A percentile compares a stretch with the other conserved stretches of the same genome.
Conservation (phyloP, 2,888 invertebrate species). For the Hecatera dysodea region DNA sequence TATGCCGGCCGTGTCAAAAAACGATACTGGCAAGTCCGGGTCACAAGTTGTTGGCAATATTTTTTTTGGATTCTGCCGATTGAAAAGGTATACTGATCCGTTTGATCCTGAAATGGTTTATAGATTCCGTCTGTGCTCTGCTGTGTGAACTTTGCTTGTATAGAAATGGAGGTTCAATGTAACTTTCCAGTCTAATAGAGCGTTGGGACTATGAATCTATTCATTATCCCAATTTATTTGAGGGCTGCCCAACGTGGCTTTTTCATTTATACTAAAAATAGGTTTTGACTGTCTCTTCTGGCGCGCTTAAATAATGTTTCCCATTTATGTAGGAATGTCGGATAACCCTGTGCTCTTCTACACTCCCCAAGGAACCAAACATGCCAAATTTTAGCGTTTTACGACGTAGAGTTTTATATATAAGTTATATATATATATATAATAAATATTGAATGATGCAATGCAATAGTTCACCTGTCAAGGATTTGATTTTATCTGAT, state of each 20-base stretch:
- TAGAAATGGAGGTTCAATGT: not conserved
- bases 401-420: too few relatives aligned
- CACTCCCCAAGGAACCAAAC: too few relatives aligned
- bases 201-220: not conserved
- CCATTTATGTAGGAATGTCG: too few relatives aligned
- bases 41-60: constrained; percentile 28
- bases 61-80: constrained; percentile 20
- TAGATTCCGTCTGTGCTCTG: constrained; percentile 23
- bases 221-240: not conserved
- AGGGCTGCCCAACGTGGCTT: not conserved
- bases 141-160: not conserved
- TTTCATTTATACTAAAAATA: not conserved
- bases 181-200: not conserved
- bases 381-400: too few relatives aligned
- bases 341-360: too few relatives aligned
- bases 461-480: too few relatives aligned
- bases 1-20: constrained; percentile 43
- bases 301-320: too few relatives aligned
- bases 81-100: constrained; percentile 12
- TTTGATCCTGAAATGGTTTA: constrained; percentile 33
- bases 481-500: too few relatives aligned
- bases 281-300: too few relatives aligned
- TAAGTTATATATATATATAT: too few relatives aligned
- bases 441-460: too few relatives aligned
- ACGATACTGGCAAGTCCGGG: constrained; percentile 13